Base-by-base conservation (phyloP, 1,140 invertebrate genomes). In the Bicyclus anynana region DNA sequence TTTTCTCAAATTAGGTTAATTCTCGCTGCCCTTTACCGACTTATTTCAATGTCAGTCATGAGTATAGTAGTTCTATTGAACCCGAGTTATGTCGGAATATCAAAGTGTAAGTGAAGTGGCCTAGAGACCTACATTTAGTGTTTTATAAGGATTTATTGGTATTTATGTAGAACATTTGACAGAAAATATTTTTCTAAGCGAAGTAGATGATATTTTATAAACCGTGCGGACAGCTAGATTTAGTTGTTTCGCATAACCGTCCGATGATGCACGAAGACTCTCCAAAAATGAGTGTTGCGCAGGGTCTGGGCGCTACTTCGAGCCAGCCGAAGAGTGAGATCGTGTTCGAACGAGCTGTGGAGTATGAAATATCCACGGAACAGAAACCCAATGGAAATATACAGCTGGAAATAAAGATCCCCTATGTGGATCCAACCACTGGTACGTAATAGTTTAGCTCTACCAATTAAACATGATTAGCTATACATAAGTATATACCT, bases 1-100 rank as follows among this genome's bases (percentile, higher is more conserved):
- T 69, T 84, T 70, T 76, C 60, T 69, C 50, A 72, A 84, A 80
- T 84, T 84, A 62, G 84, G 84, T 87, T 85, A 87, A 79, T 77
- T 81, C 70, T 67, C 62, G 67, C 78, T 87, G 84, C 84, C 84
- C 84, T 87, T 85, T 87, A 85, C 81, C 84, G 84, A 87, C 81
- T 64, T 87, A 84, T 82, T 87, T 87, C 84, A 87, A 87, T 87
- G 84, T 87, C 84, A 87, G 84, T 87, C 84, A 85, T 85, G 78
- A 87, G 82, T 83, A 85, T 74, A 72, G 84, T 80, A 80, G 75
- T 69, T 85, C 67, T 72, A 85, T 77, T 87, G 84, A 84, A 77
- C 72, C 80, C 68, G 74, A 80, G 77, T 83, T 82, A 84, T 85
- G 80, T 87, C 81, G 80, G 80, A 87, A 84, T 87, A 87, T 82